Base-by-base conservation (phyloP, 2,888 invertebrate genomes). In the Zootermopsis nevadensis region DNA sequence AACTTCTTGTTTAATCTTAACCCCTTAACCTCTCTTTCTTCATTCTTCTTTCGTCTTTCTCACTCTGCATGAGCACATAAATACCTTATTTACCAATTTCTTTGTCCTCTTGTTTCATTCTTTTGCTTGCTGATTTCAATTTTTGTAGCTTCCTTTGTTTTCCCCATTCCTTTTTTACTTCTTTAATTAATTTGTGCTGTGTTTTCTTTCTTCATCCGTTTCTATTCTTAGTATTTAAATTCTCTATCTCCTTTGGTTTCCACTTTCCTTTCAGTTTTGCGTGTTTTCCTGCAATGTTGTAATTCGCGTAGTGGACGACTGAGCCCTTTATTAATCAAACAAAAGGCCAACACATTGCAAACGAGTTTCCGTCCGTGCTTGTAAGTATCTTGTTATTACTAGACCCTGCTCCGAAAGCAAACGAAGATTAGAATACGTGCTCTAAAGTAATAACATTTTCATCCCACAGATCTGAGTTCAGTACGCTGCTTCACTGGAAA, bases 381-480 rank as follows among this genome's bases (percentile, higher is more conserved):
- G 53, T 60, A 7, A n/a, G 27, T 27, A 2, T 27, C 60, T 15
- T 27, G 3, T 24, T 60, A 60, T 60, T n/a, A n/a, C 27, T 60
- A 10, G 6, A 27, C 27, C 4, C n/a, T 60, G 3, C n/a, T 60
- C 60, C 27, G 60, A 48, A 48, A 19, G 48, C 19, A 48, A 48
- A 48, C 60, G 60, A 60, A 60, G 27, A 60, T 60, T 60, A 60
- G 60, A 2, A n/a, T 60, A 60, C 60, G 60, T 60, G 60, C 27
- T 60, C 1, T n/a, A 7, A 60, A n/a, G 60, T 60, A 60, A 60
- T 60, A 60, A n/a, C n/a, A 60, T 60, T 60, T 60, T 60, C 60
- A 60, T 60, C 60, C 60, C 60, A 60, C 15, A 8, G 27, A 4
- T 60, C 60, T 60, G n/a, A 27, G n/a, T 24, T 60, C n/a, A 27